Percentiles rank a stretch among this genome's conserved stretches.
phyloP scores from a whole-genome alignment of 2,113 vertebrate genomes.

The Cisticola juncidis region DNA sequence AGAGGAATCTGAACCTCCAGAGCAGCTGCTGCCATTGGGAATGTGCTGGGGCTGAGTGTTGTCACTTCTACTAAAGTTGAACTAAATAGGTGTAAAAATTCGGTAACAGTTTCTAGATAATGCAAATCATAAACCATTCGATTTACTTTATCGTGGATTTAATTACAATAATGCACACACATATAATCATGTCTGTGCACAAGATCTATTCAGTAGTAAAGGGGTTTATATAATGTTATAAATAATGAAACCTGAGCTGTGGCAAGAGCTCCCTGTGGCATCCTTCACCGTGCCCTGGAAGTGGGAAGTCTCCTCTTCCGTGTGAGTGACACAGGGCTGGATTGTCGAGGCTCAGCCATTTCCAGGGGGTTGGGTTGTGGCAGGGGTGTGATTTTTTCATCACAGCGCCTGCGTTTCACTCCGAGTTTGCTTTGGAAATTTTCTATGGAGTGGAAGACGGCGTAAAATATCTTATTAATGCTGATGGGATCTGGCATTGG shows the following conservation, averaged over 20 bases:
- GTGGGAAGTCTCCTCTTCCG: not conserved
- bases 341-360: not conserved
- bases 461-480: not conserved
- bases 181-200: accelerated
- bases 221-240: not conserved
- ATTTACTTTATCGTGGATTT: not conserved
- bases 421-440: not conserved
- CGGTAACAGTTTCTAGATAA: accelerated
- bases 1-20: not conserved
- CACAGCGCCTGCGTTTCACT: accelerated
- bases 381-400: not conserved
- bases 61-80: not conserved
- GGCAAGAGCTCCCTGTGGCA: not conserved
- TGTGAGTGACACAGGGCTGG: not conserved
- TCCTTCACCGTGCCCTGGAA: not conserved
- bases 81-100: not conserved
- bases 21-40: not conserved
- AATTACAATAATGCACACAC: not conserved
- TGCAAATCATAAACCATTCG: not conserved
- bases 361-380: not conserved
- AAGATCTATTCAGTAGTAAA: not conserved
- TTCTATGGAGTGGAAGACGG: not conserved
- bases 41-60: not conserved
- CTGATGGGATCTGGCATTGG: not conserved
- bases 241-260: not conserved